Conservation (phyloP, 2,113 vertebrate species). For the Corvus cornix region DNA sequence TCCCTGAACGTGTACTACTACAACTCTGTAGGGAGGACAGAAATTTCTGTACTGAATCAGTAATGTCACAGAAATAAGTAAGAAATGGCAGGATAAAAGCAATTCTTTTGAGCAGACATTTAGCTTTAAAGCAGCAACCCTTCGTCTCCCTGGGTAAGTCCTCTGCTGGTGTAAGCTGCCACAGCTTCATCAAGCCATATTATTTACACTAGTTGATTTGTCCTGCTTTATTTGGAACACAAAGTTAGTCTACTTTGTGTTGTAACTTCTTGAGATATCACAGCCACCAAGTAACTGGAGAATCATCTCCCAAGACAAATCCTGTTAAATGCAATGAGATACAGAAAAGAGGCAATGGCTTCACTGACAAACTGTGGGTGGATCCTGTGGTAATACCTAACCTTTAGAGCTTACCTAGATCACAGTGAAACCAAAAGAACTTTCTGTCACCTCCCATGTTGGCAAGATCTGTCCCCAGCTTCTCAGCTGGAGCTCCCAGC, state of each 20-base stretch:
- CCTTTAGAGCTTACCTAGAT: not conserved
- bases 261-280: not conserved
- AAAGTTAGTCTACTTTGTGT: not conserved
- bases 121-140: not conserved
- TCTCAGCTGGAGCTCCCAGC: not conserved
- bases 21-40: not conserved
- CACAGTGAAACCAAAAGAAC: not conserved
- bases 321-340: not conserved
- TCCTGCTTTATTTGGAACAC: not conserved
- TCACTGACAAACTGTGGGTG: not conserved
- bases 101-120: not conserved
- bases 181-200: not conserved
- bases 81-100: not conserved
- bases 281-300: not conserved
- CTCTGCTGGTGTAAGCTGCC: not conserved
- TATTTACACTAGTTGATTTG: not conserved
- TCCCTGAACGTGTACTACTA: not conserved
- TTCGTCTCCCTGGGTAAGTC: not conserved
- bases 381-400: not conserved
- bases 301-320: not conserved
- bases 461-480: not conserved
- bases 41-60: not conserved
- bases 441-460: not conserved
- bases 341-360: not conserved
- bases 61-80: not conserved